These are phyloP conservation scores for Acleris laterana DNA, from an alignment of 2,888 invertebrate species.

Conservation along the genomic window DNA sequence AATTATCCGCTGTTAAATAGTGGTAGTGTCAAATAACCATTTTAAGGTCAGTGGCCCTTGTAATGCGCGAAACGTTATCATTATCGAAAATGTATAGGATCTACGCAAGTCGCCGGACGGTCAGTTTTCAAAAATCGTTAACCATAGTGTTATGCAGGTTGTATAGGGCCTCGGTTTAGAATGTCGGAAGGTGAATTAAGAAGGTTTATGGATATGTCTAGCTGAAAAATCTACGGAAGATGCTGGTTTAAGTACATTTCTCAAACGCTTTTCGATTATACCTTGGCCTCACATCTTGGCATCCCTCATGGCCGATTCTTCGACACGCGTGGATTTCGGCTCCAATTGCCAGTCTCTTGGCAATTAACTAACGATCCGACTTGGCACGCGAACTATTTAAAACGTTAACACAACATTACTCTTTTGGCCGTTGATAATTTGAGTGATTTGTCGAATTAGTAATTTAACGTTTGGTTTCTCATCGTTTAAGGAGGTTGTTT, in stretches of 20 bases:
- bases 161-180: too few species aligned
- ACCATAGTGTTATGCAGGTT: too few species aligned
- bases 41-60: too few species aligned
- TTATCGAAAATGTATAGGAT: too few species aligned
- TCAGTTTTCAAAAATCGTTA: too few species aligned
- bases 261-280: background rate
- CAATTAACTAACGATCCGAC: conserved; percentile 7
- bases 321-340: conserved; percentile 8
- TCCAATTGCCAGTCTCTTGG: conserved; percentile 13
- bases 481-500: background rate
- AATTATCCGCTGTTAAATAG: too few species aligned
- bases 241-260: too few species aligned
- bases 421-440: background rate
- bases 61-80: too few species aligned
- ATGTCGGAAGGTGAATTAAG: too few species aligned
- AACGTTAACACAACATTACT: background rate
- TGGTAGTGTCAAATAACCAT: too few species aligned
- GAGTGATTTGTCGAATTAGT: background rate
- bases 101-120: too few species aligned
- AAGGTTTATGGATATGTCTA: too few species aligned
- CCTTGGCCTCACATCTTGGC: conserved; percentile 6
- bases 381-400: conserved; percentile 8
- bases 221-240: background rate
- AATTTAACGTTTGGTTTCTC: background rate
- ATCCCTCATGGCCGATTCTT: conserved; percentile 16